These are phyloP conservation scores for Porphyrio hochstetteri DNA, from an alignment of 2,113 vertebrate species.

Conservation along the genomic window DNA sequence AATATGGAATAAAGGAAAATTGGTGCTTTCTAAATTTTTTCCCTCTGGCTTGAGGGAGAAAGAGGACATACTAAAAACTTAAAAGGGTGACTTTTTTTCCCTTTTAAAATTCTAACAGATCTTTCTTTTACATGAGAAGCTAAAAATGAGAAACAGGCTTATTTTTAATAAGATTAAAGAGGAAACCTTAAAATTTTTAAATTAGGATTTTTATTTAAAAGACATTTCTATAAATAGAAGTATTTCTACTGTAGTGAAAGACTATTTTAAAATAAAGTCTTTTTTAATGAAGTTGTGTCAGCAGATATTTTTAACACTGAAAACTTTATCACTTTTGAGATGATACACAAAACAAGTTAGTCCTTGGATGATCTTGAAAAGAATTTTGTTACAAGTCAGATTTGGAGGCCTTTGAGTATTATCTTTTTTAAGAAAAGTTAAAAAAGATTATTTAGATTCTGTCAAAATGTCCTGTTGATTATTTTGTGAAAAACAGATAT, in stretches of 20 bases:
- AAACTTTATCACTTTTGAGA: neutral
- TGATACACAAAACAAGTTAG: neutral
- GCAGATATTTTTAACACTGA: neutral
- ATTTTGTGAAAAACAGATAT: neutral
- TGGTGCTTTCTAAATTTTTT: neutral
- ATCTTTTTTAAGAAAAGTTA: neutral
- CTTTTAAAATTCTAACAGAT: neutral
- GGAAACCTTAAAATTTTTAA: neutral
- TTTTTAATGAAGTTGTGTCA: neutral
- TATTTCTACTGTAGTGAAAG: neutral
- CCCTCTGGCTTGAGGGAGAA: neutral
- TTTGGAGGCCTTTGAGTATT: neutral
- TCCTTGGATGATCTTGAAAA: neutral
- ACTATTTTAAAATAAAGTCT: neutral
- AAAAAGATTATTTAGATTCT: neutral
- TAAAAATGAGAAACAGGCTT: neutral
- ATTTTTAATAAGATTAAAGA: neutral
- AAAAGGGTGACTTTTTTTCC: neutral
- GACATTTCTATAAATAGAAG: neutral
- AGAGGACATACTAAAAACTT: neutral
- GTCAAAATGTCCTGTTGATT: neutral
- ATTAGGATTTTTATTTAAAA: neutral
- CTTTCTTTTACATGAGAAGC: neutral
- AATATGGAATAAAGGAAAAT: neutral
- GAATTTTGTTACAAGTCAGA: neutral